A percentile compares a stretch with the other conserved stretches of the same genome.
These are phyloP conservation scores for Tapirus indicus DNA, from an alignment of 2,797 vertebrate genomes.

Conservation along the genomic window DNA sequence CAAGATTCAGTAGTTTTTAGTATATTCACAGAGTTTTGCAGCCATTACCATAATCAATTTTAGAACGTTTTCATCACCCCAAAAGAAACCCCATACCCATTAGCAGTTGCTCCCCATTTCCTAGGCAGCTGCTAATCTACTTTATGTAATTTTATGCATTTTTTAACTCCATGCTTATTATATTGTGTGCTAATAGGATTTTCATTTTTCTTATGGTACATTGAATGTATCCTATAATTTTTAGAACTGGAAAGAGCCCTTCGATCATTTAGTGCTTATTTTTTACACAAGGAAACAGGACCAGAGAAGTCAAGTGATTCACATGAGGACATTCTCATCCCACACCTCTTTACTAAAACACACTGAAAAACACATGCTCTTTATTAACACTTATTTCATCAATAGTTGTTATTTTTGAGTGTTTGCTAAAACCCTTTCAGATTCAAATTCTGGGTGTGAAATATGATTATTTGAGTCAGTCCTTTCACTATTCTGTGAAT, in stretches of 20 bases:
- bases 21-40: background rate
- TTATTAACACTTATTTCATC: background rate
- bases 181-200: background rate
- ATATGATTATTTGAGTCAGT: background rate
- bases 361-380: background rate
- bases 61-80: background rate
- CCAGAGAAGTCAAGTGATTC: background rate
- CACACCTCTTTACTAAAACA: background rate
- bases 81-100: background rate
- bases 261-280: slow-evolving; percentile 3
- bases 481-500: slow-evolving; percentile 31
- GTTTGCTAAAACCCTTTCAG: slow-evolving; percentile 20
- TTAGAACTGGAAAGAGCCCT: slow-evolving; percentile 22
- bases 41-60: background rate
- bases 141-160: slow-evolving; percentile 51
- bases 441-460: slow-evolving; percentile 18
- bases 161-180: slow-evolving; percentile 51
- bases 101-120: background rate
- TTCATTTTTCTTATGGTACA: slow-evolving; percentile 35
- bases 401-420: background rate
- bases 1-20: background rate
- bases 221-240: slow-evolving; percentile 24
- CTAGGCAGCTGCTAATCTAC: slow-evolving; percentile 27
- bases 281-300: background rate
- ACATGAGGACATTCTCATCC: background rate